These are phyloP conservation scores for Andrena marginata DNA, from an alignment of 2,888 invertebrate genomes.

Conservation along the genomic window DNA sequence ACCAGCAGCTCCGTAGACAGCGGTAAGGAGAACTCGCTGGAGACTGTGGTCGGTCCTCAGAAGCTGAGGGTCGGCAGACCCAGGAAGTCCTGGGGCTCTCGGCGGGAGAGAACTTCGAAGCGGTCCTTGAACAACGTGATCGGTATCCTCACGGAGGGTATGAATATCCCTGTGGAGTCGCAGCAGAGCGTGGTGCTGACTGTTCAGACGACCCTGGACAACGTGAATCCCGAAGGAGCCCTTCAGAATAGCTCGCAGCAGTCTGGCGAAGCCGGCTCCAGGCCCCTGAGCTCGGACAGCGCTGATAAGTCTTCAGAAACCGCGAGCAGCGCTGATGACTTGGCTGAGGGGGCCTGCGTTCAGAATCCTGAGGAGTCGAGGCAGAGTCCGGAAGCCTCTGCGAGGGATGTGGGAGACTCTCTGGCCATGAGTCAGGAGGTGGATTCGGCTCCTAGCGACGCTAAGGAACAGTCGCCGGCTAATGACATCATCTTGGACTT, in stretches of 20 bases:
- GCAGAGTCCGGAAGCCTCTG: background rate
- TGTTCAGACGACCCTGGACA: conserved; percentile 78
- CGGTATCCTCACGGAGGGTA: conserved; percentile 83
- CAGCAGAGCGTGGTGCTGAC: conserved; percentile 81
- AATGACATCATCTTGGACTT: conserved; percentile 83
- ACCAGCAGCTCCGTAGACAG: conserved; percentile 82
- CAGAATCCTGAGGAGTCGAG: background rate
- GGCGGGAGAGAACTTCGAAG: conserved; percentile 75
- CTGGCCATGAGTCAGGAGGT: background rate
- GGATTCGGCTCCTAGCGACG: conserved; percentile 4
- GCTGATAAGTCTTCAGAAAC: conserved; percentile 21
- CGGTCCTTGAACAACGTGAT: conserved; percentile 81
- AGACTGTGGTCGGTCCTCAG: conserved; percentile 74
- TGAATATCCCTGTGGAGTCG: conserved; percentile 81
- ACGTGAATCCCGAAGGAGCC: conserved; percentile 59
- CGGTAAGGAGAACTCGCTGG: conserved; percentile 83
- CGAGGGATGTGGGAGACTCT: background rate
- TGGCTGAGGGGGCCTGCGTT: background rate
- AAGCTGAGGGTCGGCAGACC: conserved; percentile 79
- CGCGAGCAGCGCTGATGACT: background rate
- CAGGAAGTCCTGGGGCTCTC: conserved; percentile 78
- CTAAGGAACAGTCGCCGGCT: conserved; percentile 54
- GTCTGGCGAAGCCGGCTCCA: conserved; percentile 38
- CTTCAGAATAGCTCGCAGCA: conserved; percentile 64
- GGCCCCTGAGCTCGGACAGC: conserved; percentile 14